These are phyloP conservation scores for Chromobotia macracanthus DNA, from an alignment of 2,797 vertebrate species.

Conservation along the genomic window DNA sequence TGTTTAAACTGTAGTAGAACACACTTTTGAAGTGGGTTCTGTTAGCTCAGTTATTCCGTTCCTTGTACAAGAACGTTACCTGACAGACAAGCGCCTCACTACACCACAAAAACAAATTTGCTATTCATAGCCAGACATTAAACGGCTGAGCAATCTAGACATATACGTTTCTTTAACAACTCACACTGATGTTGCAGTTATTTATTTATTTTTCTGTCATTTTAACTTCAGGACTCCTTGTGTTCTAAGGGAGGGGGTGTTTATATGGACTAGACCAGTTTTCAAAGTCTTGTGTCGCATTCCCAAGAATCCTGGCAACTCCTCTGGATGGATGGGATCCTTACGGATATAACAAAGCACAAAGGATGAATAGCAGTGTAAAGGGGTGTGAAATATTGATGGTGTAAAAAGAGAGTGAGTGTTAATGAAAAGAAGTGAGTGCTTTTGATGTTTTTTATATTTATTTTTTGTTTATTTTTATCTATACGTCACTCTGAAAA, in stretches of 20 bases:
- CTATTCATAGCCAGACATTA: conserved; percentile 35
- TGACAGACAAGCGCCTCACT: neutral
- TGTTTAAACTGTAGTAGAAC: neutral
- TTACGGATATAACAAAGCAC: conserved; percentile 76
- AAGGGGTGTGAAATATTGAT: conserved; percentile 82
- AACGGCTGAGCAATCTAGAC: conserved; percentile 46
- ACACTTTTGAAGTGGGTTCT: conserved; percentile 35
- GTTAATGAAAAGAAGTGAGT: conserved; percentile 69
- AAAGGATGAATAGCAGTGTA: conserved; percentile 84
- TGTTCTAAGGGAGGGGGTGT: conserved; percentile 67
- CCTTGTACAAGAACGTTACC: conserved; percentile 1
- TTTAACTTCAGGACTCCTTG: conserved; percentile 65
- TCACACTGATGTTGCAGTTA: conserved; percentile 64
- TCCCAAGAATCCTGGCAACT: conserved; percentile 81
- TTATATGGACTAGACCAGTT: conserved; percentile 66
- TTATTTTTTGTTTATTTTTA: neutral
- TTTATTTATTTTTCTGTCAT: conserved; percentile 70
- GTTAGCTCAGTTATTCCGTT: neutral
- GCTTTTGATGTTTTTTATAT: neutral
- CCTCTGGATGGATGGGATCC: conserved; percentile 79
- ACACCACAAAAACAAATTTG: neutral
- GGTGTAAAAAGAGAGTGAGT: conserved; percentile 79
- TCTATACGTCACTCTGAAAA: conserved; percentile 57
- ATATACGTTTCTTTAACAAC: conserved; percentile 63
- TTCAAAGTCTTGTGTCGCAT: conserved; percentile 72